phyloP scores from a whole-genome alignment of 2,113 vertebrate species.

The Syngnathus scovelli region DNA sequence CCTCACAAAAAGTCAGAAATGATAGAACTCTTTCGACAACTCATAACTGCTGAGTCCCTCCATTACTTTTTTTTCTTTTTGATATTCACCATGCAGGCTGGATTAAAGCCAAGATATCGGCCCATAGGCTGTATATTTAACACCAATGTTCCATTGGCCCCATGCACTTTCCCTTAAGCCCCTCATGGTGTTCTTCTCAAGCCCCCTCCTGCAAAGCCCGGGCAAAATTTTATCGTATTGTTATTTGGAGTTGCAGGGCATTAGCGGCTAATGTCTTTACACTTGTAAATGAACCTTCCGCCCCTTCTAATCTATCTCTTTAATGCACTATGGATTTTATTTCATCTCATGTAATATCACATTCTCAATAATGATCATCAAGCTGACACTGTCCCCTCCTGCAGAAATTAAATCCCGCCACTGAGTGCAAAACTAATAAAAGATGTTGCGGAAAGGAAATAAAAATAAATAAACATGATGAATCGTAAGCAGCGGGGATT shows the following conservation, averaged over 20 bases:
- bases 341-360: constrained; percentile 90
- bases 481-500: constrained; percentile 88
- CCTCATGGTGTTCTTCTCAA: constrained; percentile 33
- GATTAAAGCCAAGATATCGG: not conserved
- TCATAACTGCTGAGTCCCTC: not conserved
- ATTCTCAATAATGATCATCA: constrained; percentile 99
- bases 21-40: too few species aligned
- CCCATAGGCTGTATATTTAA: not conserved
- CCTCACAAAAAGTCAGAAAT: too few species aligned
- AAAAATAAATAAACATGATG: constrained; percentile 97
- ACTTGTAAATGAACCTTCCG: constrained; percentile 97
- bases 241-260: constrained; percentile 91
- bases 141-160: constrained; percentile 5
- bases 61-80: not conserved
- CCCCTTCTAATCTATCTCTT: constrained; percentile 98
- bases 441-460: constrained; percentile 93
- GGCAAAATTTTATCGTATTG: constrained; percentile 79
- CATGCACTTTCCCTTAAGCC: constrained; percentile 25
- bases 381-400: constrained; percentile 87
- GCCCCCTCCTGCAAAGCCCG: constrained; percentile 37
- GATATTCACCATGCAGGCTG: not conserved
- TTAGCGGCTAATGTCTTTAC: constrained; percentile 95
- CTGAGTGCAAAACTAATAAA: constrained; percentile 99
- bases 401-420: constrained; percentile 97
- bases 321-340: constrained; percentile 99